Conservation (phyloP, 1,140 invertebrate genomes). For the Mercenaria mercenaria region DNA sequence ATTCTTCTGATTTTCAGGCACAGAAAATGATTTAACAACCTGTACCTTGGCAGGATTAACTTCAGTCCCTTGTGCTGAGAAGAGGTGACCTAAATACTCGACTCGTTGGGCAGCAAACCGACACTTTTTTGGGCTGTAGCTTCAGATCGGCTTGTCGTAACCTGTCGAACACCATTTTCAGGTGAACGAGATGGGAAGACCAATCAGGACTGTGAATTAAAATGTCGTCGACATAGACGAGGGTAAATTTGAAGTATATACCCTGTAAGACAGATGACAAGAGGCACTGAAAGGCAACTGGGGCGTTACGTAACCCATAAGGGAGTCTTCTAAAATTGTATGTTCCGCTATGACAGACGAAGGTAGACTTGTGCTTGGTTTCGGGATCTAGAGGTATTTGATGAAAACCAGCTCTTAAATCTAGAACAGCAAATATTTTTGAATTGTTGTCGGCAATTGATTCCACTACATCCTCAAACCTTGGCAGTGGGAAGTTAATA, state of each 20-base stretch:
- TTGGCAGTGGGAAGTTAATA: constrained; percentile 55
- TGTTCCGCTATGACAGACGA: constrained; percentile 55
- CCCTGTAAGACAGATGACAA: constrained; percentile 49
- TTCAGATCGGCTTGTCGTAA: constrained; percentile 53
- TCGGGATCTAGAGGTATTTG: constrained; percentile 70
- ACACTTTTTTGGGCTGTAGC: constrained; percentile 71
- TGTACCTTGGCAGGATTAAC: constrained; percentile 49
- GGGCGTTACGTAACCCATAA: constrained; percentile 62
- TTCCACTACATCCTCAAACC: constrained; percentile 64
- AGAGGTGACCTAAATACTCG: constrained; percentile 70
- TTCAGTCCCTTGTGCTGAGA: constrained; percentile 64
- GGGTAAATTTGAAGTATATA: constrained; percentile 56
- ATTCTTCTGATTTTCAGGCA: constrained; percentile 80
- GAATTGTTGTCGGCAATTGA: constrained; percentile 54
- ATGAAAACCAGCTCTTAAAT: constrained; percentile 68
- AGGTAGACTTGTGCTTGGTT: constrained; percentile 70
- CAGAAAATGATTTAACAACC: constrained; percentile 65
- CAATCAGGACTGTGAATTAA: constrained; percentile 19
- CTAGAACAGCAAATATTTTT: constrained; percentile 62
- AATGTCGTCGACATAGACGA: constrained; percentile 64
- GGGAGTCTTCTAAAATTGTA: constrained; percentile 61
- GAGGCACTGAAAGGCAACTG: constrained; percentile 52
- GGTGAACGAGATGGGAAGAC: constrained; percentile 13
- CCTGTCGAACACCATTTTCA: constrained; percentile 34
- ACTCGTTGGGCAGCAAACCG: constrained; percentile 57